These are phyloP conservation scores for Ptychoptera albimana DNA, from an alignment of 2,888 invertebrate genomes.

Conservation along the genomic window DNA sequence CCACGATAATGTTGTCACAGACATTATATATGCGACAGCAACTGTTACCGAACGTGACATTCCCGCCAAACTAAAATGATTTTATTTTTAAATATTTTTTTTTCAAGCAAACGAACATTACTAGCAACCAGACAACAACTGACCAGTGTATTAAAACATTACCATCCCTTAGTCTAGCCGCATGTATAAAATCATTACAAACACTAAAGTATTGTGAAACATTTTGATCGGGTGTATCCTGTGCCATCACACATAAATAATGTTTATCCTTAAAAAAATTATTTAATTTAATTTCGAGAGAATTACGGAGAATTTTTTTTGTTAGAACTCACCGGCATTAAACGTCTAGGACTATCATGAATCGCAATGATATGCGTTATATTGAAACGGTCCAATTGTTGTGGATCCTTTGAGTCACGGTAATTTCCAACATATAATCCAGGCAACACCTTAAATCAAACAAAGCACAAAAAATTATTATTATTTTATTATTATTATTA, in stretches of 20 bases:
- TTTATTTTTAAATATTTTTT: too few species aligned
- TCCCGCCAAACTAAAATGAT: conserved; percentile 64
- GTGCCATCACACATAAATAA: conserved; percentile 87
- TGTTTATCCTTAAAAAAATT: conserved; percentile 75
- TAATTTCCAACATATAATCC: conserved; percentile 93
- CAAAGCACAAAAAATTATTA: too few species aligned
- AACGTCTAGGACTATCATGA: conserved; percentile 81
- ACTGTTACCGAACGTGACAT: conserved; percentile 95
- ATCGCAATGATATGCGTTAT: conserved; percentile 93
- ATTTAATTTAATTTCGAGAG: too few species aligned
- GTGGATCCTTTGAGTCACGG: conserved; percentile 83
- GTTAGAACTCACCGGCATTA: conserved; percentile 55
- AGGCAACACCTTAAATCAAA: conserved; percentile 67
- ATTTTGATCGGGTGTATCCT: conserved; percentile 91
- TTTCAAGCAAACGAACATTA: too few species aligned
- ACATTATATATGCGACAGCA: conserved; percentile 93
- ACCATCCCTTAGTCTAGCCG: conserved; percentile 75
- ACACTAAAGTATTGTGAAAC: conserved; percentile 82
- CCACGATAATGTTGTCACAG: conserved; percentile 77
- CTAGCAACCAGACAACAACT: conserved; percentile 33
- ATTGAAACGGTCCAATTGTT: conserved; percentile 74
- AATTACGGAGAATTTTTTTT: too few species aligned
- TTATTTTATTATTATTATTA: too few species aligned
- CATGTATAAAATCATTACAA: conserved; percentile 94
- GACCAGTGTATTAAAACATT: conserved; percentile 82